These are phyloP conservation scores for Mastigias papua DNA, from an alignment of 30 jellyfish, hydroid and myxozoan genomes.

Conservation along the genomic window DNA sequence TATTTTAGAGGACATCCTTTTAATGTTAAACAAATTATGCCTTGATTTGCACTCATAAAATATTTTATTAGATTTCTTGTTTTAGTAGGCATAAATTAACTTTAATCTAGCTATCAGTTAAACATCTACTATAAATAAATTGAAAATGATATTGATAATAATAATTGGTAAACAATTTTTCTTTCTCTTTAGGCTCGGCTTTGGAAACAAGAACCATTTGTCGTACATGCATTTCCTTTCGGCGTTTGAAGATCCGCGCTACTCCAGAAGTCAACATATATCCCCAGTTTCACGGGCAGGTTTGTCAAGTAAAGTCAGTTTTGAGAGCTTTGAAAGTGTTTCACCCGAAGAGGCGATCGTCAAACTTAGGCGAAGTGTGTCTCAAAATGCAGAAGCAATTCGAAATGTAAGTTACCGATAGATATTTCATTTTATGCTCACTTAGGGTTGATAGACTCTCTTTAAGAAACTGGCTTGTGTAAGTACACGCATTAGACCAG, in stretches of 20 bases:
- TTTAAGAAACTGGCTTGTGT: no score
- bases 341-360: conserved; percentile 51
- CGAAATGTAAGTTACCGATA: conserved; percentile 18
- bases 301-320: conserved; percentile 24
- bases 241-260: conserved; percentile 75
- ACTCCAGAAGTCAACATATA: conserved; percentile 27
- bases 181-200: conserved; percentile 48
- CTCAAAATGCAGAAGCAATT: conserved; percentile 52
- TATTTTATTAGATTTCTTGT: no score
- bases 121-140: no score
- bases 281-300: conserved; percentile 48
- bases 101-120: no score
- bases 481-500: no score
- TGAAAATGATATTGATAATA: no score
- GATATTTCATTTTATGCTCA: background rate
- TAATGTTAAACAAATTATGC: no score
- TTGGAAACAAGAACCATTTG: conserved; percentile 53
- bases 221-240: conserved; percentile 52
- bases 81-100: no score
- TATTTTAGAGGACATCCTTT: no score
- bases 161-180: no score
- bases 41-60: no score
- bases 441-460: no score
- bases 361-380: conserved; percentile 45
- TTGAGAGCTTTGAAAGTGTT: conserved; percentile 52